These are phyloP conservation scores for Sclerodermus sp. DNA, from an alignment of 2,888 invertebrate genomes.

Conservation along the genomic window DNA sequence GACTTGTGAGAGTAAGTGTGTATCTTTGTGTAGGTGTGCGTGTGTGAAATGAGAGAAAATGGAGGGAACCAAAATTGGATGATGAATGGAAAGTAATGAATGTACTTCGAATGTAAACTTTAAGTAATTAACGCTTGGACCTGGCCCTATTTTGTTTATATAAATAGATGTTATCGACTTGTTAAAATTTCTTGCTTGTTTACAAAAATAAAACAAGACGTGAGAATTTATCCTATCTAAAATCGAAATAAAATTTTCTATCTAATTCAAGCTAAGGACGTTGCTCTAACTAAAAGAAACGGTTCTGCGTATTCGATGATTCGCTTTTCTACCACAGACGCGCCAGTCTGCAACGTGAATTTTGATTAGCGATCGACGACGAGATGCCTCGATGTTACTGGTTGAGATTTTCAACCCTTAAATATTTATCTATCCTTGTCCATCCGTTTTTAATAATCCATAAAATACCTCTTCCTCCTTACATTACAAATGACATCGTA, in stretches of 20 bases:
- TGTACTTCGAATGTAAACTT: not conserved
- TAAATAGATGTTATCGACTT: conserved; percentile 46
- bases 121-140: conserved; percentile 10
- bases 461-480: too few species aligned
- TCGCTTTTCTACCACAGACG: conserved; percentile 2
- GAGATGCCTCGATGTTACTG: not conserved
- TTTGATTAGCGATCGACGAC: conserved; percentile 21
- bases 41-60: too few species aligned
- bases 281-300: conserved; percentile 44
- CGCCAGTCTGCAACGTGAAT: conserved; percentile 21
- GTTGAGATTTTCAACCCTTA: too few species aligned
- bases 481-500: too few species aligned
- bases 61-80: not conserved
- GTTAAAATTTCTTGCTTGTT: conserved; percentile 42
- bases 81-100: conserved; percentile 6
- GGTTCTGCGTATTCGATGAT: conserved; percentile 20
- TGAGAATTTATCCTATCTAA: conserved; percentile 53
- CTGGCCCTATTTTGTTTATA: conserved; percentile 40
- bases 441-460: too few species aligned
- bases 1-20: too few species aligned
- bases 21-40: too few species aligned
- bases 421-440: too few species aligned
- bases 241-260: conserved; percentile 55
- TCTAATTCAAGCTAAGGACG: conserved; percentile 52
- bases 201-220: conserved; percentile 51